Evolutionary conservation across 2,113 vertebrate genomes (phyloP).

Genomic region (Tragelaphus imberbis): DNA sequence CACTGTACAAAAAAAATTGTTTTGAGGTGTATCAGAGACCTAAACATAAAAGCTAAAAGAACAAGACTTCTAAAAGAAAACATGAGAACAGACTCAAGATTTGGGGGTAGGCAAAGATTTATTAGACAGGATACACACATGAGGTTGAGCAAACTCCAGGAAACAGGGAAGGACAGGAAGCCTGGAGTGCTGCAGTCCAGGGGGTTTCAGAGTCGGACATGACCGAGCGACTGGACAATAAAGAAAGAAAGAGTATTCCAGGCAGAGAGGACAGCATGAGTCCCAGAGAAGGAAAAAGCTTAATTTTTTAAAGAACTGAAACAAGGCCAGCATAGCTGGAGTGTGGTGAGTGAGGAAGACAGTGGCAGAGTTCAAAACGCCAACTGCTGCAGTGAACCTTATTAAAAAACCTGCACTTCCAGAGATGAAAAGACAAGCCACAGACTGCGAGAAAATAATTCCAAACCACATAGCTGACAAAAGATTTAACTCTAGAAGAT

Average conservation of each 20-base stretch:
- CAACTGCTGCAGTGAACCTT: not conserved
- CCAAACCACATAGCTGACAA: not conserved
- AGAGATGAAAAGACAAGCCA: not conserved
- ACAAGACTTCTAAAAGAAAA: not conserved
- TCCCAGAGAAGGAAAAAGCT: not conserved
- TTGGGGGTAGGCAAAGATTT: not conserved
- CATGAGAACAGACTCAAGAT: not conserved
- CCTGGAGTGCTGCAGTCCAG: not conserved
- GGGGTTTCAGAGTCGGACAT: not conserved
- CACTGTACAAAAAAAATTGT: not conserved
- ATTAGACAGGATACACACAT: not conserved
- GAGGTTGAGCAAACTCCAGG: not conserved
- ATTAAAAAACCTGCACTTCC: not conserved
- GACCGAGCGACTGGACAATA: not conserved
- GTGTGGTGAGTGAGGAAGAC: not conserved
- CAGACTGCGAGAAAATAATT: not conserved
- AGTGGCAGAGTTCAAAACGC: not conserved
- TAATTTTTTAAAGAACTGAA: not conserved
- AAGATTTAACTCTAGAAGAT: not conserved
- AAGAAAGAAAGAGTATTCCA: not conserved
- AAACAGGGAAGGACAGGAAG: not conserved
- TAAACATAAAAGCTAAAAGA: not conserved
- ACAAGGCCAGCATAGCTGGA: not conserved
- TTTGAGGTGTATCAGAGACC: not conserved
- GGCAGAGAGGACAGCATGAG: not conserved